Evolutionary conservation across 2,113 vertebrate genomes (phyloP).

Genomic region (Shinisaurus crocodilurus): DNA sequence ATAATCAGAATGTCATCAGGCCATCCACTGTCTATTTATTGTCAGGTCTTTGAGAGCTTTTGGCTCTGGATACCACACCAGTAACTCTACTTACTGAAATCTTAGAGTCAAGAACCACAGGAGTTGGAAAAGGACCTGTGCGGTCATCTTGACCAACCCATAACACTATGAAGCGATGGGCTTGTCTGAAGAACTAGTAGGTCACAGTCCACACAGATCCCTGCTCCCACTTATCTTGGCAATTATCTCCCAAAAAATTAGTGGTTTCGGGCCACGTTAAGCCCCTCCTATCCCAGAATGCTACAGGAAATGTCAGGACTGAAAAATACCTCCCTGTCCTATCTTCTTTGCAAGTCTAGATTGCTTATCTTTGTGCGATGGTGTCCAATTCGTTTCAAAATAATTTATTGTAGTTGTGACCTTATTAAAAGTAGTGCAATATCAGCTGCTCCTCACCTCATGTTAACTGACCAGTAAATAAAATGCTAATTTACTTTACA

Average conservation of each 20-base stretch:
- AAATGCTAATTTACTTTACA: conserved; percentile 67
- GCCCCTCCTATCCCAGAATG: neutral
- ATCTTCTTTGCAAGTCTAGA: neutral
- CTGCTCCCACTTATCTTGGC: neutral
- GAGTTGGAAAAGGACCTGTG: no score
- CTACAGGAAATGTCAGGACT: neutral
- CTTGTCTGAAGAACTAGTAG: neutral
- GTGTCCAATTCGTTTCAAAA: conserved; percentile 52
- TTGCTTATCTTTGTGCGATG: conserved; percentile 34
- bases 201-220: no score
- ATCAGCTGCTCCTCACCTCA: conserved; percentile 67
- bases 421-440: conserved; percentile 59
- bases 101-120: no score
- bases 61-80: no score
- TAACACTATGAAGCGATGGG: neutral
- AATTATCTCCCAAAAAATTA: neutral
- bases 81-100: no score
- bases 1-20: no score
- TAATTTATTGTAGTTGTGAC: conserved; percentile 62
- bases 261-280: no score
- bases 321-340: neutral
- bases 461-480: conserved; percentile 70
- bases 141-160: no score
- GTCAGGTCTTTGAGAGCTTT: no score
- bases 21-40: no score